Conservation (phyloP, 2,797 vertebrate species). For the Limnodromus scolopaceus region DNA sequence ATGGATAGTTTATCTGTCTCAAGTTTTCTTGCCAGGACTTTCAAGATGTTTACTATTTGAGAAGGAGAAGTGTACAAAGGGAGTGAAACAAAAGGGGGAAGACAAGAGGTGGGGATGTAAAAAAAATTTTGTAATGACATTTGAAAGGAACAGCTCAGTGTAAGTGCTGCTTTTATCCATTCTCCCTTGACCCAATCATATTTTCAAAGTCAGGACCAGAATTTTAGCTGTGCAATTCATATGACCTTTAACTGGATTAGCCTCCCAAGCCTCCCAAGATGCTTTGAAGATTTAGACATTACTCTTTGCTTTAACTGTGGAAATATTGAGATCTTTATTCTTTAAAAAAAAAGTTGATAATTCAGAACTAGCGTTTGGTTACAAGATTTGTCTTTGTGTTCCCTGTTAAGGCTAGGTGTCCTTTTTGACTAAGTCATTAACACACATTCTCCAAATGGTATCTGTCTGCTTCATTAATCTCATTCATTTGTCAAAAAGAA, state of each 20-base stretch:
- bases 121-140: neutral
- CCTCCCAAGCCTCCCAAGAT: neutral
- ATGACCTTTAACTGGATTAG: slow-evolving; percentile 1
- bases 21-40: neutral
- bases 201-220: slow-evolving; percentile 13
- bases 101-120: neutral
- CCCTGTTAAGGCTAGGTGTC: neutral
- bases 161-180: neutral
- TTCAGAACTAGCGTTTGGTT: neutral
- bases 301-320: neutral
- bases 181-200: neutral
- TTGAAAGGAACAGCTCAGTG: neutral
- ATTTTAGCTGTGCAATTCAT: neutral
- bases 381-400: neutral
- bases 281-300: neutral
- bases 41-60: neutral
- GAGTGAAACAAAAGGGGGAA: neutral
- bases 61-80: neutral
- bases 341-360: neutral
- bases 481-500: neutral
- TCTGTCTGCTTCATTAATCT: neutral
- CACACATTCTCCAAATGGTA: neutral
- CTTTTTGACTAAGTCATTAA: neutral
- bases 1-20: neutral
- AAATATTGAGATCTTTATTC: neutral